Evolutionary conservation across 2,113 vertebrate species (phyloP).

Genomic region (Nesoenas mayeri): DNA sequence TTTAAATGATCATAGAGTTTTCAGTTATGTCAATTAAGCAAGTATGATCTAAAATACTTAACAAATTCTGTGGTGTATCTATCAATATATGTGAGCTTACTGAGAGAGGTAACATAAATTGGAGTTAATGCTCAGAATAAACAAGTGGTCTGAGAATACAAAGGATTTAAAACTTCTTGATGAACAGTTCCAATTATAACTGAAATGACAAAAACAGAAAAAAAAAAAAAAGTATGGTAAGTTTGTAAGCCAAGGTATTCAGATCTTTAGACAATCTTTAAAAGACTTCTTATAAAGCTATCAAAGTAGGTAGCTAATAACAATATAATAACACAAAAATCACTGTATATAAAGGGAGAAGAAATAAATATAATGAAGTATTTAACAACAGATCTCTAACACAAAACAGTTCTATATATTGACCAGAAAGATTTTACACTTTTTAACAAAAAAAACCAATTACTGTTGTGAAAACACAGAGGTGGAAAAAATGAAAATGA

Average conservation of each 20-base stretch:
- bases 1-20: background rate
- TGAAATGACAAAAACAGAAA: background rate
- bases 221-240: background rate
- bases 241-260: background rate
- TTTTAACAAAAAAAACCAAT: background rate
- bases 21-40: background rate
- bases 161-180: background rate
- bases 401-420: background rate
- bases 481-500: background rate
- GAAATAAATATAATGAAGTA: background rate
- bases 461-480: background rate
- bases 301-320: background rate
- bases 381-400: background rate
- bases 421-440: background rate
- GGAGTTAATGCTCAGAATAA: background rate
- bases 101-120: background rate
- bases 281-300: background rate
- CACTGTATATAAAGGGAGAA: background rate
- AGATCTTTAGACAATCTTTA: background rate
- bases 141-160: background rate
- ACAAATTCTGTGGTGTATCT: background rate
- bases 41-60: background rate
- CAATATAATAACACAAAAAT: background rate
- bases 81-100: background rate
- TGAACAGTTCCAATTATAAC: background rate